These are phyloP conservation scores for Mesorhabditis spiculigera DNA, from an alignment of 2,888 invertebrate genomes.

Conservation along the genomic window DNA sequence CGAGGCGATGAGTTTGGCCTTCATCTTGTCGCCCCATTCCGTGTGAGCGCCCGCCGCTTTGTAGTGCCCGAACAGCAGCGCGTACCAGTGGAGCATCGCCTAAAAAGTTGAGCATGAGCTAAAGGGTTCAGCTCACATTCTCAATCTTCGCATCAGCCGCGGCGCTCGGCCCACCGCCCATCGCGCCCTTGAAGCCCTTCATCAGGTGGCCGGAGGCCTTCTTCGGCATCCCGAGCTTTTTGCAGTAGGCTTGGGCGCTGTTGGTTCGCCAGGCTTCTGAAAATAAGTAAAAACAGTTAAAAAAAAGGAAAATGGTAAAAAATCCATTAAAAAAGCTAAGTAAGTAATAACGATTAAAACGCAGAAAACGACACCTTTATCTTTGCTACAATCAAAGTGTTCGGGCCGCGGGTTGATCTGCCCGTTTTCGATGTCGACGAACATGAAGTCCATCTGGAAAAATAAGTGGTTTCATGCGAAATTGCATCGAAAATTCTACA, in stretches of 20 bases:
- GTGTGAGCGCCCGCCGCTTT: conserved; percentile 10
- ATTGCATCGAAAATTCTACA: background rate
- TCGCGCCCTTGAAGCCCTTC: conserved; percentile 11
- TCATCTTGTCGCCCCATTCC: conserved; percentile 14
- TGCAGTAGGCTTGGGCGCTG: conserved; percentile 5
- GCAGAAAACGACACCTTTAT: background rate
- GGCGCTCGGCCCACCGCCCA: conserved; percentile 5
- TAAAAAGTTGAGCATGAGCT: conserved; percentile 11
- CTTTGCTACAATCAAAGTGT: conserved; percentile 2
- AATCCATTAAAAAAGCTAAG: background rate
- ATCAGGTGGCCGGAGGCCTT: background rate
- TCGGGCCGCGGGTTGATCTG: conserved; percentile 20
- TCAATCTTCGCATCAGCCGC: conserved; percentile 16
- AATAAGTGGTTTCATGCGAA: background rate
- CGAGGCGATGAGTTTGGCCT: conserved; percentile 3
- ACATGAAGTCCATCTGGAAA: conserved; percentile 21
- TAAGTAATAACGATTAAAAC: background rate
- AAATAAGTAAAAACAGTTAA: background rate
- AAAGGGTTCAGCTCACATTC: conserved; percentile 8
- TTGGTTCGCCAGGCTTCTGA: conserved; percentile 8
- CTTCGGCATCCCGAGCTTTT: conserved; percentile 12
- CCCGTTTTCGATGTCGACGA: conserved; percentile 24
- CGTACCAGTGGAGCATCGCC: conserved; percentile 39
- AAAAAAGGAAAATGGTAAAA: background rate
- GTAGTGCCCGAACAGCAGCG: conserved; percentile 43